Evolutionary conservation across 2,113 vertebrate species (phyloP), one percentile per base, ranked within the genome.

Genomic region (Lepus americanus): DNA sequence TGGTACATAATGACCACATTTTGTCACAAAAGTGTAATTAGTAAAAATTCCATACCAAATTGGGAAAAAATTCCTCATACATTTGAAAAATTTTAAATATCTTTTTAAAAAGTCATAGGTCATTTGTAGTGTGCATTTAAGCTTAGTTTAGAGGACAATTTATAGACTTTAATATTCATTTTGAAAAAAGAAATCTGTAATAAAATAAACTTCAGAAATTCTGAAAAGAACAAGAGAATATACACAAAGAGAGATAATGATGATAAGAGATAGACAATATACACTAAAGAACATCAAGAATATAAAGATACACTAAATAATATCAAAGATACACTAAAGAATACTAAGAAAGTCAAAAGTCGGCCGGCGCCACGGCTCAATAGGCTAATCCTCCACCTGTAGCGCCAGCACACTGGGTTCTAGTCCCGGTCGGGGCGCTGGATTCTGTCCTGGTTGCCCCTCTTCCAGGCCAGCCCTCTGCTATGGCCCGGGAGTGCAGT

Each of bases 101-200:
- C 6, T 11, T 92, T 89, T 80, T 69, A 73, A 66, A 78, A 89
- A 92, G 31, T 36, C 14, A 61, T 33, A 29, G 13, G 53, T 49
- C 79, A 88, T 22, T 73, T 51, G 23, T 36, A 8, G 16, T 14
- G 63, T 33, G 27, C 4, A 76, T 4, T 79, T 27, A 94, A 83
- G 39, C 22, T 76, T 74, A 76, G 74, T 5, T 86, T 89, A 25
- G 9, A 76, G 36, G 22, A 6, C 70, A 72, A 77, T 66, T 76
- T 66, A 72, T 55, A 89, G 12, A 7, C 64, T 81, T 87, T 59
- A 89, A 67, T 36, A 12, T 96, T 92, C 92, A 79, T 82, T 86
- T 90, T 87, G 16, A 79, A 92, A 64, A 36, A 61, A 87, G 19
- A 51, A 78, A 22, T 0, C 53, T 33, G 36, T 66, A 87, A 77